A percentile compares a stretch with the other conserved stretches of the same genome.
phyloP scores from a whole-genome alignment of 2,888 invertebrate genomes.

The Epistrophella euchroma region DNA sequence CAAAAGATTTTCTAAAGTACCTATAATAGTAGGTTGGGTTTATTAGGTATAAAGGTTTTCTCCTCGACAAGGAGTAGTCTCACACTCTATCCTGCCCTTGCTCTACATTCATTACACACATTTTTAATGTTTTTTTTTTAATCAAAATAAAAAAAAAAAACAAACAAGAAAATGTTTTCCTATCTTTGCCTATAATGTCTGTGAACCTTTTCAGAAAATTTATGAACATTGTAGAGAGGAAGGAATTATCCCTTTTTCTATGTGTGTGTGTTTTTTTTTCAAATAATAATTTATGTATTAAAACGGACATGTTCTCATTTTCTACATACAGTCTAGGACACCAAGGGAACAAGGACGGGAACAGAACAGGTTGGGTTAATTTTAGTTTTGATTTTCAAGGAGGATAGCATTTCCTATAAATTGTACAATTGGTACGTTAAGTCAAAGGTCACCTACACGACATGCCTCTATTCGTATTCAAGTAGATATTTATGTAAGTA shows the following conservation, averaged over 20 bases:
- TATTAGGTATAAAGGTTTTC: conserved; percentile 24
- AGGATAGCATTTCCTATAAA: conserved; percentile 18
- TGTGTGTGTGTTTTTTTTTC: not conserved
- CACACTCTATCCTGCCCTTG: conserved; percentile 24
- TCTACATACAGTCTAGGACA: not conserved
- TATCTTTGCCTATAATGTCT: conserved; percentile 39
- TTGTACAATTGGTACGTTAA: not conserved
- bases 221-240: conserved; percentile 37
- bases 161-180: conserved; percentile 43
- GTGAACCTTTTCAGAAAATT: conserved; percentile 51
- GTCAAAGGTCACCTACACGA: conserved; percentile 3
- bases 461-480: not conserved
- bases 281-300: conserved; percentile 26
- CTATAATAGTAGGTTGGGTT: conserved; percentile 17
- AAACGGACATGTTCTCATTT: conserved; percentile 21
- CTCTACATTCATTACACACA: conserved; percentile 27
- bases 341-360: not conserved
- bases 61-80: not conserved
- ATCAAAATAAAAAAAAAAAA: conserved; percentile 14
- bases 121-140: conserved; percentile 16
- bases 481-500: not conserved
- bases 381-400: conserved; percentile 19
- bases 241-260: conserved; percentile 45
- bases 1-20: conserved; percentile 40
- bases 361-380: not conserved